A percentile compares a stretch with the other conserved stretches of the same genome.
Conservation (phyloP, 2,888 invertebrate genomes). For the Euclidia mi region DNA sequence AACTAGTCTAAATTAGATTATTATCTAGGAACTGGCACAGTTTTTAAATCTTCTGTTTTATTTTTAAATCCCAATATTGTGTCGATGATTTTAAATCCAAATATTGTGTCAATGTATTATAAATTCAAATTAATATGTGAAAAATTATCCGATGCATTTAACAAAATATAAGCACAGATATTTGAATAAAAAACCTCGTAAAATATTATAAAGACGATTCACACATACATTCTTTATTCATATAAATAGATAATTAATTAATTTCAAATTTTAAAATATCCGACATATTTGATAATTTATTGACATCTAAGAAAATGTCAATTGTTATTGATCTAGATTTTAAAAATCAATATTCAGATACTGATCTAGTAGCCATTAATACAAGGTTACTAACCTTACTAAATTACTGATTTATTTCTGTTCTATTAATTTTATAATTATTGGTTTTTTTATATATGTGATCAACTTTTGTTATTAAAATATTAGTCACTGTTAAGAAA, state of each 20-base stretch:
- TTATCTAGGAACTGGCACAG: too few species aligned
- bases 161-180: too few species aligned
- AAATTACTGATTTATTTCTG: background rate
- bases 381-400: constrained; percentile 35
- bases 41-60: too few species aligned
- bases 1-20: too few species aligned
- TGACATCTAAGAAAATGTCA: constrained; percentile 33
- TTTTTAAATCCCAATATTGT: too few species aligned
- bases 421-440: background rate
- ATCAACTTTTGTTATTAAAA: too few species aligned
- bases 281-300: constrained; percentile 12
- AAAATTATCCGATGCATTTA: too few species aligned
- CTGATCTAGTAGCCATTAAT: constrained; percentile 28
- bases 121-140: too few species aligned
- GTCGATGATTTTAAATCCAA: too few species aligned
- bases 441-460: too few species aligned
- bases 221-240: constrained; percentile 6
- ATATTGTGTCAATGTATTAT: too few species aligned
- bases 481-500: too few species aligned
- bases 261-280: constrained; percentile 5
- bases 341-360: constrained; percentile 19
- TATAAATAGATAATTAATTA: constrained; percentile 15
- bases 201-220: background rate
- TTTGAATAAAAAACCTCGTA: background rate
- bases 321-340: constrained; percentile 43